Conservation (phyloP, 2,113 vertebrate genomes). For the Malurus alboscapulatus region DNA sequence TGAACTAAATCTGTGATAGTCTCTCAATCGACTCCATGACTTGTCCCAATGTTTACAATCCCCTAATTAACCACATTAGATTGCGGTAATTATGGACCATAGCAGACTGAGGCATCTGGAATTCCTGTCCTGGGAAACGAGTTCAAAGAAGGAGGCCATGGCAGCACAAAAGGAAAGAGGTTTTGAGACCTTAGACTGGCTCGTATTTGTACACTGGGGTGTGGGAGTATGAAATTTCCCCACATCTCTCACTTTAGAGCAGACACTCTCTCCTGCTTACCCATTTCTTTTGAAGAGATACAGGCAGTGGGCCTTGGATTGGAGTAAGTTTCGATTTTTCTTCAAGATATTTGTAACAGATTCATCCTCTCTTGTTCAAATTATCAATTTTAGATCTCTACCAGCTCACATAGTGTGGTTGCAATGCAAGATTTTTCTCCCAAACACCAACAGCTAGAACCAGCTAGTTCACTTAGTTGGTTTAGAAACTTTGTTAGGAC, state of each 20-base stretch:
- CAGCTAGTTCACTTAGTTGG: not conserved
- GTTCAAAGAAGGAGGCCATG: not conserved
- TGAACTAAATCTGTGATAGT: not conserved
- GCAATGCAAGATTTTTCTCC: not conserved
- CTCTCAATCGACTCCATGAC: not conserved
- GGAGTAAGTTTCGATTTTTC: not conserved
- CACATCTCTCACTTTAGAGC: not conserved
- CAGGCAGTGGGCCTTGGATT: not conserved
- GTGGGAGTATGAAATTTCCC: not conserved
- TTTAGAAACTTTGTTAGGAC: not conserved
- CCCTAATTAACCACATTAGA: not conserved
- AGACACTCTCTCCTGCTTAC: not conserved
- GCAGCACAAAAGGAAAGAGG: fast-evolving
- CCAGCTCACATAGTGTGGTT: not conserved
- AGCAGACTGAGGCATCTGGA: not conserved
- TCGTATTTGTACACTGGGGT: fast-evolving
- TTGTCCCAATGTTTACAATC: not conserved
- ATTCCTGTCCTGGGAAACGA: not conserved
- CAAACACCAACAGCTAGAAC: not conserved
- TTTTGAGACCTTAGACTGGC: not conserved
- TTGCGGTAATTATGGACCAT: not conserved
- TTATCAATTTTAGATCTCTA: not conserved
- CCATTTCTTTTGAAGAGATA: not conserved
- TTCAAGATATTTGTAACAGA: not conserved
- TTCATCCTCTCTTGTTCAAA: fast-evolving